Evolutionary conservation across 2,888 invertebrate species (phyloP), one percentile per base, ranked within the genome.

Genomic region (Trichacis sp.): DNA sequence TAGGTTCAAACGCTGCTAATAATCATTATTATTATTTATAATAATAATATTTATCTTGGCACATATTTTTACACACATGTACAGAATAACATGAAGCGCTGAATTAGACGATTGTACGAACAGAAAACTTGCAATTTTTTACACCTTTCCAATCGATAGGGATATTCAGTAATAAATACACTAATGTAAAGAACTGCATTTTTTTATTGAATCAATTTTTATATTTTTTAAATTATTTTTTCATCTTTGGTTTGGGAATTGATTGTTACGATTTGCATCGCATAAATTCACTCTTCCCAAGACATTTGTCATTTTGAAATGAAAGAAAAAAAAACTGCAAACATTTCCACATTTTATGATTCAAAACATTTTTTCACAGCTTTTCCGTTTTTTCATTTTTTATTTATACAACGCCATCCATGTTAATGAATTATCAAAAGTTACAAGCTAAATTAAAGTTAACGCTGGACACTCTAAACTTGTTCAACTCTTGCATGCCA

Each of bases 51-150:
- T n/a, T n/a, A 66, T 71, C 72, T 73, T 77, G 76, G 77, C 70
- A 77, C 71, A 81, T 82, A 82, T 82, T 81, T 82, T 82, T 82
- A 78, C 81, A 81, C 76, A 73, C 73, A 76, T 82, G 81, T 82
- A 82, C 81, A 81, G 75, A 81, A 77, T 73, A 71, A 76, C 77
- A 73, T 73, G 74, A 75, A 78, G 75, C 76, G 75, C 77, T 72
- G 74, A 78, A 74, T 75, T 78, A 78, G 78, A 75, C 72, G 65
- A 74, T 57, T 64, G 60, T 64, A 53, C 38, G 54, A 67, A 62
- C n/a, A 19, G 19, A 43, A 14, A 14, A 8, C 15, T n/a, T 6
- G 38, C 14, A 14, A 2, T 42, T 42, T 29, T 42, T 42, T 15
- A 42, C 29, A 4, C 29, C 9, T 29, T 29, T 29, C 29, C 29